phyloP scores from a whole-genome alignment of 2,888 invertebrate genomes.

The Synanthedon vespiformis region DNA sequence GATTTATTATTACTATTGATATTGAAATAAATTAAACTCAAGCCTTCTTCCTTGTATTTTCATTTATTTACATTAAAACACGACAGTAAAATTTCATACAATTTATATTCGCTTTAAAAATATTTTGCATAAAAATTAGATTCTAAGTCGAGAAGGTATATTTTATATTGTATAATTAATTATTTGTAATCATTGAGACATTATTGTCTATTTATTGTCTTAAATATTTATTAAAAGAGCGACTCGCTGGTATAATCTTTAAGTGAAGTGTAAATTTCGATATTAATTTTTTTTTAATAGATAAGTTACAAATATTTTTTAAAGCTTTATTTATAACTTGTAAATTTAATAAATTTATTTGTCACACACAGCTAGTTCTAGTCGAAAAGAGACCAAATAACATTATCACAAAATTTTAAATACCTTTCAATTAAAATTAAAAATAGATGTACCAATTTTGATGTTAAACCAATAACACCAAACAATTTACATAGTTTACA shows the following conservation, averaged over 20 bases:
- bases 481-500: no score
- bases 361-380: conserved; percentile 66
- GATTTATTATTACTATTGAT: no score
- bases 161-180: background rate
- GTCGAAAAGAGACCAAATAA: conserved; percentile 7
- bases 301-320: no score
- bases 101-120: background rate
- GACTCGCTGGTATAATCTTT: no score
- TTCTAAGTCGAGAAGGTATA: background rate
- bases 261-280: no score
- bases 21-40: conserved; percentile 21
- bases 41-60: conserved; percentile 24
- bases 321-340: no score
- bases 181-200: background rate
- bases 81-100: conserved; percentile 34
- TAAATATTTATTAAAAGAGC: background rate
- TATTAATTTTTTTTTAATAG: no score
- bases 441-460: no score
- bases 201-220: background rate
- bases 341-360: conserved; percentile 40
- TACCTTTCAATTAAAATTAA: no score
- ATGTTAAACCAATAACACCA: no score
- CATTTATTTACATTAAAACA: conserved; percentile 53
- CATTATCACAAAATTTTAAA: background rate
- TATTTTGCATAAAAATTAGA: background rate